These are phyloP conservation scores for Danio jaintianensis DNA, from an alignment of 2,797 vertebrate species.

Conservation along the genomic window DNA sequence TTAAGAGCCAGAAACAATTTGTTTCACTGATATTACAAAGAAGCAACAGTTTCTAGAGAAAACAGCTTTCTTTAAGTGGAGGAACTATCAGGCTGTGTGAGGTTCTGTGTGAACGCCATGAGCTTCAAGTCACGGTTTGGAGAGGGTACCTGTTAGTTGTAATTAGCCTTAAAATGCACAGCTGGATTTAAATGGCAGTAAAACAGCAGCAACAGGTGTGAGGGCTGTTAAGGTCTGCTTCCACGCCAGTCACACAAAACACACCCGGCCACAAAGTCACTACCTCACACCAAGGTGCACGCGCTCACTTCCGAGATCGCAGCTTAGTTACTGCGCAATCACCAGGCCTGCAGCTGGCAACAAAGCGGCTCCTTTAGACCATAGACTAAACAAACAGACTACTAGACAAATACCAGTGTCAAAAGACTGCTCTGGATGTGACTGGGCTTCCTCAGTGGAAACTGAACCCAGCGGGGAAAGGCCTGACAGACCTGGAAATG, in stretches of 20 bases:
- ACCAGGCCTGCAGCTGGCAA: slow-evolving; percentile 43
- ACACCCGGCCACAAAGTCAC: slow-evolving; percentile 37
- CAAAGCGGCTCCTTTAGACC: slow-evolving; percentile 52
- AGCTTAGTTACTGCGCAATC: slow-evolving; percentile 49
- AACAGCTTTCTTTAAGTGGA: slow-evolving; percentile 64
- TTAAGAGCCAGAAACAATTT: slow-evolving; percentile 9
- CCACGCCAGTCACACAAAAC: slow-evolving; percentile 37
- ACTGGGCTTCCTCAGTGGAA: slow-evolving; percentile 54
- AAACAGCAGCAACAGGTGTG: slow-evolving; percentile 67
- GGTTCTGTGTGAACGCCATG: slow-evolving; percentile 63
- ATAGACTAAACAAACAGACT: slow-evolving; percentile 63
- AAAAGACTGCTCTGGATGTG: slow-evolving; percentile 42
- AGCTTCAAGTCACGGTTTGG: slow-evolving; percentile 66
- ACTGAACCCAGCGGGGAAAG: slow-evolving; percentile 46
- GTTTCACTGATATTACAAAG: slow-evolving; percentile 25
- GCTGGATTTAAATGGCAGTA: slow-evolving; percentile 75
- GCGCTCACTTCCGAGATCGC: slow-evolving; percentile 35
- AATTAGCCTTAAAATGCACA: slow-evolving; percentile 72
- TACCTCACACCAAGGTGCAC: slow-evolving; percentile 40
- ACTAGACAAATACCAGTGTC: slow-evolving; percentile 49
- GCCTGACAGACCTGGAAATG: slow-evolving; percentile 59
- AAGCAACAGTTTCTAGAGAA: slow-evolving; percentile 19
- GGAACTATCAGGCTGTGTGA: slow-evolving; percentile 73
- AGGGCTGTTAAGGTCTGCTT: slow-evolving; percentile 41
- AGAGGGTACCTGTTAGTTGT: slow-evolving; percentile 72